Evolutionary conservation across 2,797 vertebrate genomes (phyloP), one percentile per base, ranked within the genome.

Genomic region (Gambusia yucatana): DNA sequence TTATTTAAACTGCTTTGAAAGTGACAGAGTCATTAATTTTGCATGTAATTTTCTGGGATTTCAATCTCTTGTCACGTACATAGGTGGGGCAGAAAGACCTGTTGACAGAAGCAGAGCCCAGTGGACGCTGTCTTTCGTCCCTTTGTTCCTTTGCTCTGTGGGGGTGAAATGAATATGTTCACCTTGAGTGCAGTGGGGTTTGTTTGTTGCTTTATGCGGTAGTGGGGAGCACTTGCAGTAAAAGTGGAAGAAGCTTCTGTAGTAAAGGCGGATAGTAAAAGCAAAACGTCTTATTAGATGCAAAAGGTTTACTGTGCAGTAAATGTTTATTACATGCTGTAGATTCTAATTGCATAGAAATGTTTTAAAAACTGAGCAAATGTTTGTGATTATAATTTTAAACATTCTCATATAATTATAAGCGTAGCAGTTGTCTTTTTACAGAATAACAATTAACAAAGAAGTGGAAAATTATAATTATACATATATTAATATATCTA

Each of bases 91-190:
- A 77, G 78, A 82, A 79, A 79, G 85, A 81, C 80, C 63, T 81
- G 84, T 72, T 82, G 70, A 70, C 85, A 82, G 75, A 85, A 55
- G 47, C 78, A 36, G 33, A 30, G 52, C 46, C 79, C 71, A 71
- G 72, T 46, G 69, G 39, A 65, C 13, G 0, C 50, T 39, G 36
- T 77, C 44, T n/a, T 25, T 30, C 9, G 25, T 57, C 72, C 36
- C 78, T 57, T 76, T 44, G 73, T 72, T 67, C 50, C 20, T 65
- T 47, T 81, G 76, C 77, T 89, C 77, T 65, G 41, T 43, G n/a
- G 76, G 69, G 78, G 36, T 77, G 89, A 90, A 93, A 92, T 85
- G 25, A 80, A 90, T 89, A 83, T 44, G 7, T 20, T 13, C 16
- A 16, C 46, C 72, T 78, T 75, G 77, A 6, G 48, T 43, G 73